Conservation (phyloP, 2,888 invertebrate genomes). For the Campaea margaritaria region DNA sequence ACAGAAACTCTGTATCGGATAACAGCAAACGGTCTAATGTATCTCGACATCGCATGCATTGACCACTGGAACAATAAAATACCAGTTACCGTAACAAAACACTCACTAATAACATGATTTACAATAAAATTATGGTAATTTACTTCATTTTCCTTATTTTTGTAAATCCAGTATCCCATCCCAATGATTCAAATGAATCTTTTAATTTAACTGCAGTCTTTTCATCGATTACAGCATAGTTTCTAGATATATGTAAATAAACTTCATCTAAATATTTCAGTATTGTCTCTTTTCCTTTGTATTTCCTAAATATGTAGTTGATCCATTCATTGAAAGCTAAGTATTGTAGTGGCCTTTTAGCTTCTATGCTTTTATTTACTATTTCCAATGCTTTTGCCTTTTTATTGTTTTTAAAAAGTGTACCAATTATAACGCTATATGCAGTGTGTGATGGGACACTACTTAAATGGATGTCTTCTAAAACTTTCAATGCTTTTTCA, state of each 20-base stretch:
- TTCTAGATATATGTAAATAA: conserved; percentile 81
- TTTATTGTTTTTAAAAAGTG: conserved; percentile 86
- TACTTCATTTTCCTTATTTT: conserved; percentile 66
- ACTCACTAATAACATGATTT: not conserved
- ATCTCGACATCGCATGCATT: conserved; percentile 85
- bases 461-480: conserved; percentile 85
- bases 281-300: conserved; percentile 63
- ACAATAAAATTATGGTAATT: conserved; percentile 35
- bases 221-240: conserved; percentile 67
- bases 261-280: conserved; percentile 83
- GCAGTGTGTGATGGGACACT: conserved; percentile 72
- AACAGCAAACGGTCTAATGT: conserved; percentile 81
- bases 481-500: conserved; percentile 85
- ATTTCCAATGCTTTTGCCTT: conserved; percentile 86
- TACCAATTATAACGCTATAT: conserved; percentile 82
- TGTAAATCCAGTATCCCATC: conserved; percentile 65
- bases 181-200: conserved; percentile 56
- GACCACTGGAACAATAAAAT: conserved; percentile 77
- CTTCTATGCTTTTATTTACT: conserved; percentile 82
- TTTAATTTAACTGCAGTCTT: conserved; percentile 60
- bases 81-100: conserved; percentile 3
- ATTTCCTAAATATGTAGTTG: conserved; percentile 70
- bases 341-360: conserved; percentile 72
- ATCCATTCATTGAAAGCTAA: conserved; percentile 84
- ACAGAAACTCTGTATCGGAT: conserved; percentile 86